Evolutionary conservation across 2,113 vertebrate genomes (phyloP).

Genomic region (Coryphaenoides rupestris): DNA sequence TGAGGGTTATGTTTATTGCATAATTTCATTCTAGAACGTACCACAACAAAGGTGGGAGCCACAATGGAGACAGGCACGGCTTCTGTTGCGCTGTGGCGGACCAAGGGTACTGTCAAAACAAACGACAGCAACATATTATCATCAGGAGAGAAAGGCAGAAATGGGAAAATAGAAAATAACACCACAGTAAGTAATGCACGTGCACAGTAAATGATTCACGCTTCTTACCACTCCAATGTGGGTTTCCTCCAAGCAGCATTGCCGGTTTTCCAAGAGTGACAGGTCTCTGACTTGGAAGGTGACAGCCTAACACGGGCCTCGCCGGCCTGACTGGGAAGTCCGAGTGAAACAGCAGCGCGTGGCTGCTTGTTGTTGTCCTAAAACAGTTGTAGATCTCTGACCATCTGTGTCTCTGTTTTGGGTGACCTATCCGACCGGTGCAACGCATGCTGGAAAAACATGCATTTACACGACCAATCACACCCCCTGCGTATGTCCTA

Average conservation of each 20-base stretch:
- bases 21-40: constrained; percentile 44
- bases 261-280: not conserved
- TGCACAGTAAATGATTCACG: too few relatives aligned
- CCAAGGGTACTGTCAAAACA: constrained; percentile 54
- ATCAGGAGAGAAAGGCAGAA: not conserved
- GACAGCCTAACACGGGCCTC: constrained; percentile 18
- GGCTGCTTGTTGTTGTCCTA: not conserved
- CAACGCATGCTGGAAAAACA: too few relatives aligned
- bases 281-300: constrained; percentile 9
- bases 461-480: too few relatives aligned
- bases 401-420: too few relatives aligned
- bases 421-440: too few relatives aligned
- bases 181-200: too few relatives aligned
- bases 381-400: constrained; percentile 12
- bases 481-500: constrained; percentile 7
- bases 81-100: constrained; percentile 69
- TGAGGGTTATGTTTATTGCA: too few relatives aligned
- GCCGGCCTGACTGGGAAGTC: not conserved
- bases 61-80: constrained; percentile 77
- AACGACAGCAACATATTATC: not conserved
- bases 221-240: constrained; percentile 48
- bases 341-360: too few relatives aligned
- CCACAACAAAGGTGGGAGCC: constrained; percentile 85
- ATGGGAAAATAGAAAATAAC: not conserved
- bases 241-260: constrained; percentile 28